Evolutionary conservation across 1,140 invertebrate species (phyloP), one percentile per base, ranked within the genome.

Genomic region (Agrilus planipennis): DNA sequence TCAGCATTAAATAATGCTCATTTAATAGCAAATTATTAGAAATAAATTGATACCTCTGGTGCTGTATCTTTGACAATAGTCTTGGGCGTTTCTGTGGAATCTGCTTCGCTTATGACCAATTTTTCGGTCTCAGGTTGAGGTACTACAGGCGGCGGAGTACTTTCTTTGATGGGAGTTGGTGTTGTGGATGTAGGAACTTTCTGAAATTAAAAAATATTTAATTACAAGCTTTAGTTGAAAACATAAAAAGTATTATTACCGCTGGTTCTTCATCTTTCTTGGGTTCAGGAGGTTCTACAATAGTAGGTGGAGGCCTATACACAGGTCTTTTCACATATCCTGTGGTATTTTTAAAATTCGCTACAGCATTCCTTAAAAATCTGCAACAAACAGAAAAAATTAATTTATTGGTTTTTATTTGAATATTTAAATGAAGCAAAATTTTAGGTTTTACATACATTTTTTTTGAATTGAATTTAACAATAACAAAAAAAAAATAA

Each of bases 311-410:
- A 14, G 30, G 30, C 41, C 47, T 55, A 42, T 54, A 60, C 0
- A 52, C 39, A 16, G 51, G 53, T 35, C 53, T 50, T 32, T 62
- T 62, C n/a, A 69, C 72, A 57, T 92, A 92, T 0, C 89, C 88
- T 17, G 86, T 89, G 53, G 89, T 84, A 61, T 91, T 93, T 45
- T 82, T 84, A 58, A 92, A 95, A 50, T 81, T 80, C 31, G 78
- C 79, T 1, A 94, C 89, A 9, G 85, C 81, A 53, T 81, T 88
- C 20, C 92, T 71, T 32, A 95, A 62, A 67, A 88, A 93, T 35
- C 89, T 71, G 48, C 25, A 47, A 49, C 41, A 44, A 18, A 29
- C n/a, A n/a, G n/a, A n/a, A n/a, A n/a, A n/a, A n/a, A n/a, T n/a
- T n/a, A n/a, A n/a, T n/a, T n/a, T n/a, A n/a, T n/a, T n/a, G n/a